Evolutionary conservation across 2,797 vertebrate species (phyloP), one percentile per base, ranked within the genome.

Genomic region (Emydoidea blandingii): DNA sequence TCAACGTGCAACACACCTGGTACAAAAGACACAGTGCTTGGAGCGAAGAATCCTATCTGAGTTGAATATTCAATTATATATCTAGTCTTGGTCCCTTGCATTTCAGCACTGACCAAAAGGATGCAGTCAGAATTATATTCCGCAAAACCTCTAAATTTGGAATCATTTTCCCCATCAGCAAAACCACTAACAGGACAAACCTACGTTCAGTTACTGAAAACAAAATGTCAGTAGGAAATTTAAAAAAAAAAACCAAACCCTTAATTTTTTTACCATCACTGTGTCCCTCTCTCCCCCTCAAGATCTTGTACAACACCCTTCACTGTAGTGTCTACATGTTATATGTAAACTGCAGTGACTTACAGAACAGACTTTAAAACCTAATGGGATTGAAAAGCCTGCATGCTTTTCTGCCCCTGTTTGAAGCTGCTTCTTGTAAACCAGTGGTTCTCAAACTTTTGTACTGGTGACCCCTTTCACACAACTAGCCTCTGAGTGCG

Each of bases 321-420:
- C 87, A 95, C 62, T 50, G 86, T 92, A 91, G 16, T 89, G 93
- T 72, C 41, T 89, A 85, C 79, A 1, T 88, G 88, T 94, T 96
- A 93, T 90, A 94, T 82, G 72, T 95, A 89, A 93, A 94, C 5
- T 91, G 90, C 87, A 92, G 92, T 84, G 89, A 92, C 9, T 37
- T 37, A 68, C 9, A 68, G 65, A 93, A 91, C 59, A 92, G 91
- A 89, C 90, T 83, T 94, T 84, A 91, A 91, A 94, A 91, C 5
- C 16, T 56, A 87, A 79, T 9, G 83, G 87, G 82, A 94, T 94
- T 82, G 37, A 90, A 93, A 94, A 94, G 84, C 57, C 89, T 93
- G 78, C 1, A 53, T 95, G 94, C 87, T 92, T 78, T 90, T 94
- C 86, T 59, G 88, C 79, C 92, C 89, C 94, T 90, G 94, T 62